These are phyloP conservation scores for Radopholus similis DNA, from an alignment of 1,140 invertebrate species.

Conservation along the genomic window DNA sequence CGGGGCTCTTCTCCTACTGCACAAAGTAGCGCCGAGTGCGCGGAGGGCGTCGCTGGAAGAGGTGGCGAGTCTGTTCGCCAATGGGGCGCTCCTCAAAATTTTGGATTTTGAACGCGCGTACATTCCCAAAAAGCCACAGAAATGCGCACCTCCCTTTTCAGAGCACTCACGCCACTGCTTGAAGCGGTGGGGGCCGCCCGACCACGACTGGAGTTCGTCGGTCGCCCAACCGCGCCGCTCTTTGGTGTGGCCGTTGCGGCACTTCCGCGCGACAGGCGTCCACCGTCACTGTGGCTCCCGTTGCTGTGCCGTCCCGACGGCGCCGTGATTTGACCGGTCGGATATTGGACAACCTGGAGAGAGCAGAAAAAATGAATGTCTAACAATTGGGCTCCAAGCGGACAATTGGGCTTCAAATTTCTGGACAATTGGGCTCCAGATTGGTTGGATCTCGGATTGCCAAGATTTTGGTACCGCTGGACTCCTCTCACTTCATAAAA, in stretches of 20 bases:
- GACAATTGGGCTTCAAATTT: too few species aligned
- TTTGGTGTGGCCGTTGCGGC: neutral
- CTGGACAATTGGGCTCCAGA: too few species aligned
- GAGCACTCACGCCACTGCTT: neutral
- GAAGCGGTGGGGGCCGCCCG: neutral
- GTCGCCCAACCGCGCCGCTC: neutral
- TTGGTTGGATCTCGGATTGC: too few species aligned
- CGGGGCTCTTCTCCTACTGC: too few species aligned
- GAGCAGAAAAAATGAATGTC: neutral
- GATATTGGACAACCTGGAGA: neutral
- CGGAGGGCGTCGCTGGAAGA: neutral
- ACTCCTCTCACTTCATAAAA: too few species aligned
- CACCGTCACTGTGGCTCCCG: neutral
- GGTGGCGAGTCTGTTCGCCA: neutral
- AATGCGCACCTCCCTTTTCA: neutral
- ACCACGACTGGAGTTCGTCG: neutral
- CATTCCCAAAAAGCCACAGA: neutral
- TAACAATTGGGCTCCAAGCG: neutral
- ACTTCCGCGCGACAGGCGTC: neutral
- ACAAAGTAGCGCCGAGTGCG: too few species aligned
- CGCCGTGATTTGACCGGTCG: neutral
- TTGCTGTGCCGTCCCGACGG: neutral
- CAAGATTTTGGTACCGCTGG: too few species aligned
- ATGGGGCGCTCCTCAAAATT: too few species aligned
- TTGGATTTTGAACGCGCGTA: too few species aligned